Evolutionary conservation across 2,888 invertebrate genomes (phyloP).

Genomic region (Liopterus haemorrhoidalis): DNA sequence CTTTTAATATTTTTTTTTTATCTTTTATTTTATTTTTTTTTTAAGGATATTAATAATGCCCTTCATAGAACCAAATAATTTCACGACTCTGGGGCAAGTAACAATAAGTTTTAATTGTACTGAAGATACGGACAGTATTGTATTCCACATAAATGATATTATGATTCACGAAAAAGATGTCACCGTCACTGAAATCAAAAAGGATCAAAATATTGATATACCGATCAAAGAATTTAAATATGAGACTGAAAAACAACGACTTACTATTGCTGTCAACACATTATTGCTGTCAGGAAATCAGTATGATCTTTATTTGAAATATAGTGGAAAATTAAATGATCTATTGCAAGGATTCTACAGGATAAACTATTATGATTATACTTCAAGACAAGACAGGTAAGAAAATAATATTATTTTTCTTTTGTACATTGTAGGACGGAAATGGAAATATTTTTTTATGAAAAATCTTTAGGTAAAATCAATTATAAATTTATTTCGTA

Average conservation of each 20-base stretch:
- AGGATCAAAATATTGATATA: slow-evolving; percentile 38
- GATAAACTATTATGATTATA: slow-evolving; percentile 46
- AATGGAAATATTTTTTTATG: too few species aligned
- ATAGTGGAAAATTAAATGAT: slow-evolving; percentile 50
- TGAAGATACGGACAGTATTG: slow-evolving; percentile 44
- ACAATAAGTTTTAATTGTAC: slow-evolving; percentile 43
- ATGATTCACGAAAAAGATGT: slow-evolving; percentile 42
- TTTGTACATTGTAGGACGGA: too few species aligned
- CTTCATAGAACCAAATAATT: slow-evolving; percentile 43
- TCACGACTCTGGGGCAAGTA: slow-evolving; percentile 46
- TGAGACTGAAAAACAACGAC: slow-evolving; percentile 39
- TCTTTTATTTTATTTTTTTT: slow-evolving; percentile 22
- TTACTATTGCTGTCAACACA: slow-evolving; percentile 42
- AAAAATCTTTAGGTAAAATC: too few species aligned
- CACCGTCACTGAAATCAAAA: slow-evolving; percentile 32
- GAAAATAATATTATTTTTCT: not conserved
- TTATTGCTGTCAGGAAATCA: slow-evolving; percentile 39
- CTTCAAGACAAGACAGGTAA: slow-evolving; percentile 29
- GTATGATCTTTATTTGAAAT: slow-evolving; percentile 50
- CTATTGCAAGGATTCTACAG: slow-evolving; percentile 55
- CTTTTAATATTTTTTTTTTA: slow-evolving; percentile 17
- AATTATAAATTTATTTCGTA: too few species aligned
- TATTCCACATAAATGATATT: slow-evolving; percentile 47
- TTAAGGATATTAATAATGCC: slow-evolving; percentile 43
- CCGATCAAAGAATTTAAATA: slow-evolving; percentile 40